Evolutionary conservation across 2,888 invertebrate genomes (phyloP).

Genomic region (Epinotia nisella): DNA sequence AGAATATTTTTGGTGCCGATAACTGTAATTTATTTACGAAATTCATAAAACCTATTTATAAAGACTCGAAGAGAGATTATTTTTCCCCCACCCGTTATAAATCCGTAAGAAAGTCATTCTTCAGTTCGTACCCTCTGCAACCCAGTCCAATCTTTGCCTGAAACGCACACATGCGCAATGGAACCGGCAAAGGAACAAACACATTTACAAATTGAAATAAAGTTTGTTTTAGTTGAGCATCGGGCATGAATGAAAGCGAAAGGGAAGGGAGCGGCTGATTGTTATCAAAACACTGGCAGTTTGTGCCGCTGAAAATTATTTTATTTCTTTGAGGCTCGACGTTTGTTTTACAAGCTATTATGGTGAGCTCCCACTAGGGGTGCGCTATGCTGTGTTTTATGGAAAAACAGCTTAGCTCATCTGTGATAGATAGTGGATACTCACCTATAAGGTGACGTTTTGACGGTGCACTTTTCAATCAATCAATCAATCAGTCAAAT

Average conservation of each 20-base stretch:
- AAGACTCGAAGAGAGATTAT: too few relatives aligned
- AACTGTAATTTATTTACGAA: too few relatives aligned
- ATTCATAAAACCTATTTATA: too few relatives aligned
- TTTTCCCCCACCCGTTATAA: not conserved
- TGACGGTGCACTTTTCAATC: too few relatives aligned
- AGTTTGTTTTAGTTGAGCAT: constrained; percentile 84
- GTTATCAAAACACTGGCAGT: constrained; percentile 69
- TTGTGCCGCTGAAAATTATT: constrained; percentile 37
- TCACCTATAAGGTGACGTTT: too few relatives aligned
- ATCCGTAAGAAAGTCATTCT: too few relatives aligned
- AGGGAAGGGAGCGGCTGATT: constrained; percentile 66
- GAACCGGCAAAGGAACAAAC: constrained; percentile 64
- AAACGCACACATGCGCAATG: constrained; percentile 76
- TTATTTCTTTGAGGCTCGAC: constrained; percentile 4
- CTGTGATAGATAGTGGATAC: too few relatives aligned
- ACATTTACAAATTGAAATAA: constrained; percentile 81
- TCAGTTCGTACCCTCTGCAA: constrained; percentile 17
- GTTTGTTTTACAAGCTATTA: constrained; percentile 2
- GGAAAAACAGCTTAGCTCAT: too few relatives aligned
- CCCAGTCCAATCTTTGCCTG: constrained; percentile 61
- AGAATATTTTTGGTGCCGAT: too few relatives aligned
- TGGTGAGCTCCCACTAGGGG: too few relatives aligned
- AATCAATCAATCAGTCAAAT: too few relatives aligned
- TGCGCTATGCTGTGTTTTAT: too few relatives aligned
- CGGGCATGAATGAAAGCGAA: constrained; percentile 81